Conservation (phyloP, 2,797 vertebrate species). For the Salmo trutta region DNA sequence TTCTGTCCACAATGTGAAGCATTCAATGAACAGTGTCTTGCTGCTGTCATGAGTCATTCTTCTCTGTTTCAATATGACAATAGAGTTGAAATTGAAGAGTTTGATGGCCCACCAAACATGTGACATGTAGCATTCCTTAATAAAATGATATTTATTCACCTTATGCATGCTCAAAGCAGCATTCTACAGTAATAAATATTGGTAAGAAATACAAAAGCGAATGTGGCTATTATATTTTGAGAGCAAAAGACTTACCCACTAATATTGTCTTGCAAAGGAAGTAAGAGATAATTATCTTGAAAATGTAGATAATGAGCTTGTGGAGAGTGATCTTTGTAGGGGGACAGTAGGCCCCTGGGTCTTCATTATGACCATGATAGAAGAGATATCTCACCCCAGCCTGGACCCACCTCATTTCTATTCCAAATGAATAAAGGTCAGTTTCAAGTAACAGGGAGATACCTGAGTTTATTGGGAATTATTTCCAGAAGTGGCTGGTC, state of each 20-base stretch:
- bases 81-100: too few relatives aligned
- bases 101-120: too few relatives aligned
- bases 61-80: too few relatives aligned
- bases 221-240: background rate
- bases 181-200: too few relatives aligned
- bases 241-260: background rate
- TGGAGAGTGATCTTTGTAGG: background rate
- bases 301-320: background rate
- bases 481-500: too few relatives aligned
- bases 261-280: background rate
- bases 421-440: background rate
- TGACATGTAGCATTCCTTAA: too few relatives aligned
- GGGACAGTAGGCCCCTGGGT: background rate
- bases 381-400: background rate
- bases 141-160: too few relatives aligned
- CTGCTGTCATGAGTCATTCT: too few relatives aligned
- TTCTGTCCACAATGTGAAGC: too few relatives aligned
- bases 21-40: too few relatives aligned
- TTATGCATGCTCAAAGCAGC: too few relatives aligned
- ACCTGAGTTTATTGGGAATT: too few relatives aligned
- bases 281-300: background rate
- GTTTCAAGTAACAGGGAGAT: background rate
- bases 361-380: conserved; percentile 3
- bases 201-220: background rate
- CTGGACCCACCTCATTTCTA: background rate